Conservation (phyloP, 2,888 invertebrate genomes). For the Synergus umbraculus region DNA sequence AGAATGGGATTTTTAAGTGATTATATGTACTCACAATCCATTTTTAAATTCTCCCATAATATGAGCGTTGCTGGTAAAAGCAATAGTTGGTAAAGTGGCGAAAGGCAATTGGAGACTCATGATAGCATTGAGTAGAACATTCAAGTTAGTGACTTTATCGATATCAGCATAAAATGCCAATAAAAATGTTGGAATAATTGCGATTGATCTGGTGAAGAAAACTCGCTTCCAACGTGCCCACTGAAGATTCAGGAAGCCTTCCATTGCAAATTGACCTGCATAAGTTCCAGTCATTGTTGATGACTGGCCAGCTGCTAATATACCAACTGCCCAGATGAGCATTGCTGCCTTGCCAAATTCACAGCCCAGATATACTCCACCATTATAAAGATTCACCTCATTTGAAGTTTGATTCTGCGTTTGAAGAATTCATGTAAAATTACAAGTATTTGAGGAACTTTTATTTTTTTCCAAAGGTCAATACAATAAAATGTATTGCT, state of each 20-base stretch:
- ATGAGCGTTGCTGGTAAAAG: constrained; percentile 87
- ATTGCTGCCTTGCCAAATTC: constrained; percentile 87
- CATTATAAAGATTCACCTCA: constrained; percentile 84
- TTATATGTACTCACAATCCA: constrained; percentile 81
- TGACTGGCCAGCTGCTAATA: constrained; percentile 89
- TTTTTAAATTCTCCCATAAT: constrained; percentile 93
- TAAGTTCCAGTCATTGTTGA: constrained; percentile 91
- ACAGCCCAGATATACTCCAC: constrained; percentile 87
- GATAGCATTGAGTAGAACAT: constrained; percentile 90
- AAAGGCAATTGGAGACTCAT: constrained; percentile 94
- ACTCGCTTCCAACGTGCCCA: constrained; percentile 94
- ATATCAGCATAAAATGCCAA: constrained; percentile 84
- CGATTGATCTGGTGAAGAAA: constrained; percentile 89
- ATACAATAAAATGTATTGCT: too few relatives aligned
- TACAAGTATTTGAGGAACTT: constrained; percentile 13
- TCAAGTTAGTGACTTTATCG: constrained; percentile 87
- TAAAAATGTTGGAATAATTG: constrained; percentile 86
- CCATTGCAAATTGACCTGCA: constrained; percentile 94
- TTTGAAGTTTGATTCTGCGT: constrained; percentile 51
- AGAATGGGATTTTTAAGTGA: constrained; percentile 29
- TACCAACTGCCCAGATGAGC: constrained; percentile 92
- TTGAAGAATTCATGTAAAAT: neutral
- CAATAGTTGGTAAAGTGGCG: constrained; percentile 90
- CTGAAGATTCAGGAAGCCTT: constrained; percentile 90
- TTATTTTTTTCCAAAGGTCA: too few relatives aligned